Evolutionary conservation across 1,140 invertebrate genomes (phyloP).

Genomic region (Rhopalosiphum padi): DNA sequence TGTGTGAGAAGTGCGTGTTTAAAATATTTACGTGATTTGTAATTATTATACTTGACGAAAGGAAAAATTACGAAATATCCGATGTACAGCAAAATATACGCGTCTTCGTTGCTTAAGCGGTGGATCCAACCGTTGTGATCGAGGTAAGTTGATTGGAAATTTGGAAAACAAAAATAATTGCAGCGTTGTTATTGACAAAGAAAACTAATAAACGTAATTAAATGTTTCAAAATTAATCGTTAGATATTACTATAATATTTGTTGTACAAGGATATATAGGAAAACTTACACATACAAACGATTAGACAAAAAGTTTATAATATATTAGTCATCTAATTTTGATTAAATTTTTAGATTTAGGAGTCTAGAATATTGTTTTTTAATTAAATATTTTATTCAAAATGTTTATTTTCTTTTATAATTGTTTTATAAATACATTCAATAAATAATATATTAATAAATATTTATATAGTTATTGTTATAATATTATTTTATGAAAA

Average conservation of each 20-base stretch:
- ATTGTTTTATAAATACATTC: not conserved
- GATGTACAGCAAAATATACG: not conserved
- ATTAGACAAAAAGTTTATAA: not conserved
- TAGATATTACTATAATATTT: not conserved
- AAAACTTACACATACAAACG: no score
- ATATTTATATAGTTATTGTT: not conserved
- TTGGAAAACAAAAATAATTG: not conserved
- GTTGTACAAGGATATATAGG: not conserved
- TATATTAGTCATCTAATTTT: not conserved
- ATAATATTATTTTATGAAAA: not conserved
- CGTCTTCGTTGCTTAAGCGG: not conserved
- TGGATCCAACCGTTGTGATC: constrained; percentile 20
- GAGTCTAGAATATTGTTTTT: no score
- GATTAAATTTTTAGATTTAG: not conserved
- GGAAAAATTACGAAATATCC: not conserved
- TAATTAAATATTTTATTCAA: no score
- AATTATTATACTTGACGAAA: not conserved
- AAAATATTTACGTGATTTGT: not conserved
- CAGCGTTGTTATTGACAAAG: not conserved
- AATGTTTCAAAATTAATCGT: not conserved
- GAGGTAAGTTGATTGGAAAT: constrained; percentile 14
- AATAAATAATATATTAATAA: not conserved
- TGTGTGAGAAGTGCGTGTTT: not conserved
- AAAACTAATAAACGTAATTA: not conserved
- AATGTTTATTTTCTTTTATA: no score